phyloP scores from a whole-genome alignment of 2,797 vertebrate species.

The Aldrovandia affinis region DNA sequence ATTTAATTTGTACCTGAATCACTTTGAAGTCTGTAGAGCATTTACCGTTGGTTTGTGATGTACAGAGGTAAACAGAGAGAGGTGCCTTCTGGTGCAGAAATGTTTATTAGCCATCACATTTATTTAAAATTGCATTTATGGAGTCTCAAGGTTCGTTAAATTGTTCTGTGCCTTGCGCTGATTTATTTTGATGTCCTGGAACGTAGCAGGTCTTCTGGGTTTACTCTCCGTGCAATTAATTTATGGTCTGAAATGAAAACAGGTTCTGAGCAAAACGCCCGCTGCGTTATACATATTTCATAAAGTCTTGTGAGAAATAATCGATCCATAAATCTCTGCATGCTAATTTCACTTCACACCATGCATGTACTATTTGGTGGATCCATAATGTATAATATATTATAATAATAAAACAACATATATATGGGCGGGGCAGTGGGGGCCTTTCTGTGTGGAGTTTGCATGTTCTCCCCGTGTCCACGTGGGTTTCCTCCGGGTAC shows the following conservation, averaged over 20 bases:
- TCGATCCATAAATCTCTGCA: neutral
- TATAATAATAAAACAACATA: neutral
- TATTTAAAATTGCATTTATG: too few species aligned
- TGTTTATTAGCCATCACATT: too few species aligned
- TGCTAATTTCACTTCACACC: neutral
- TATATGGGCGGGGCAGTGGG: too few species aligned
- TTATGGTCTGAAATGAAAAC: neutral
- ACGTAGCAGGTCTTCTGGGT: neutral
- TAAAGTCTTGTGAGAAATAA: neutral
- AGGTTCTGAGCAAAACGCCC: neutral
- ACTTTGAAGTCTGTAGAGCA: too few species aligned
- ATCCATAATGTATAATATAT: neutral
- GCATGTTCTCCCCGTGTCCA: too few species aligned
- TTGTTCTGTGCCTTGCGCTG: neutral
- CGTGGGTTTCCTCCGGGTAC: too few species aligned
- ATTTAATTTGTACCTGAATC: too few species aligned
- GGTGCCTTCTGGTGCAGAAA: too few species aligned
- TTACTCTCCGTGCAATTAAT: neutral
- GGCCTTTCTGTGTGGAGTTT: too few species aligned
- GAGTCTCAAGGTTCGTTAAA: neutral
- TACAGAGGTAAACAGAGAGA: too few species aligned
- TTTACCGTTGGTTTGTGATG: too few species aligned
- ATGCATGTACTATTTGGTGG: neutral
- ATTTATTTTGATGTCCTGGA: neutral
- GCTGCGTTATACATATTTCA: neutral